Percentiles rank a stretch among this genome's conserved stretches.
Conservation (phyloP, 2,888 invertebrate genomes). For the Alentia gelatinosa region DNA sequence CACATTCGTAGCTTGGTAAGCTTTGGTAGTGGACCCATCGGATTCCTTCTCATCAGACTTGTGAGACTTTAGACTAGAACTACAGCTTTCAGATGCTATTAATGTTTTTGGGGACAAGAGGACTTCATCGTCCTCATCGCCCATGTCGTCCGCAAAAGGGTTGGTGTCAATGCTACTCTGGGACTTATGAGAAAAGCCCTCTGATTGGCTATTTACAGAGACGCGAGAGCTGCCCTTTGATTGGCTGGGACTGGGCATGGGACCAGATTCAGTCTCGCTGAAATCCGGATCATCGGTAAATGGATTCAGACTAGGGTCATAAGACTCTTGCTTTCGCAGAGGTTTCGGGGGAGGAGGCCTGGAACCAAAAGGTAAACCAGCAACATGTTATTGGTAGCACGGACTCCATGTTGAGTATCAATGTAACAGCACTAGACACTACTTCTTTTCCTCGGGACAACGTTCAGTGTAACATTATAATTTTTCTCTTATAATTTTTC, state of each 20-base stretch:
- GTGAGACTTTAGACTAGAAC: background rate
- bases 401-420: background rate
- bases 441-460: background rate
- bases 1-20: background rate
- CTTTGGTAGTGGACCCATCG: background rate
- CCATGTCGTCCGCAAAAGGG: conserved; percentile 62
- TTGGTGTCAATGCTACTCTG: conserved; percentile 49
- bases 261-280: conserved; percentile 53
- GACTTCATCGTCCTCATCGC: conserved; percentile 33
- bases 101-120: background rate
- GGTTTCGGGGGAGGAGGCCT: conserved; percentile 42
- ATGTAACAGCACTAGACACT: background rate
- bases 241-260: conserved; percentile 47
- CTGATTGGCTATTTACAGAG: conserved; percentile 3
- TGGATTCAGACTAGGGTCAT: conserved; percentile 74
- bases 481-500: background rate
- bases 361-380: conserved; percentile 34
- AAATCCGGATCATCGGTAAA: conserved; percentile 74
- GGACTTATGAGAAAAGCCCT: background rate
- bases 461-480: background rate
- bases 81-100: background rate
- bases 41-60: background rate
- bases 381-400: background rate
- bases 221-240: conserved; percentile 18
- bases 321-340: conserved; percentile 54